Evolutionary conservation across 2,888 invertebrate species (phyloP), one percentile per base, ranked within the genome.

Genomic region (Pyrrhosoma nymphula): DNA sequence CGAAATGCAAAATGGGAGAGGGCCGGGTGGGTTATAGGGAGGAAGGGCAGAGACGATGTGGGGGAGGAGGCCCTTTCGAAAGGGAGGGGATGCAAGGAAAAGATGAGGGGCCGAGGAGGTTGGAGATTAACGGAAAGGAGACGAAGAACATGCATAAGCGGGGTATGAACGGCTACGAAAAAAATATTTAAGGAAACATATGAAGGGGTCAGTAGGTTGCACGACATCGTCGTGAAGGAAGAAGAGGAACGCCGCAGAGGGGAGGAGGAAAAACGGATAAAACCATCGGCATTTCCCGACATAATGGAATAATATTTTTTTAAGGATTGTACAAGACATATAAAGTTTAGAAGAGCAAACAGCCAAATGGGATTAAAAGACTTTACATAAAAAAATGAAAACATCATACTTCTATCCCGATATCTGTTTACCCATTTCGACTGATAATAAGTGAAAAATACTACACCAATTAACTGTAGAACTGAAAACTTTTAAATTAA

Each of bases 181-280:
- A 56, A 89, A 56, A 60, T 60, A 60, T 60, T 56, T 89, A 69
- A 39, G 82, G 82, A 82, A 82, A 82, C 82, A 82, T 82, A 35
- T 82, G 82, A 82, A 82, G 82, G 60, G 93, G 93, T 93, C 93
- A 93, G 93, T 93, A 69, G 93, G 93, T 47, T 82, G 82, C 82
- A 82, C 82, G 30, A 82, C 30, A 82, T 82, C 30, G 75, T 12
- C 35, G 75, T 30, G 75, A 30, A 35, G 35, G 82, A 82, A 69
- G 60, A 39, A n/a, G 47, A 69, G 69, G 26, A 39, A 39, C 69
- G 91, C 60, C 16, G 60, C 91, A 12, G 91, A 56, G 35, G 39
- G 47, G 30, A 23, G 69, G 60, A 60, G 55, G 89, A 26, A n/a
- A 89, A 89, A 89, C 82, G 82, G 82, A 16, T 1, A 35, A 35